phyloP scores from a whole-genome alignment of 2,888 invertebrate species.

The Pyralis farinalis region DNA sequence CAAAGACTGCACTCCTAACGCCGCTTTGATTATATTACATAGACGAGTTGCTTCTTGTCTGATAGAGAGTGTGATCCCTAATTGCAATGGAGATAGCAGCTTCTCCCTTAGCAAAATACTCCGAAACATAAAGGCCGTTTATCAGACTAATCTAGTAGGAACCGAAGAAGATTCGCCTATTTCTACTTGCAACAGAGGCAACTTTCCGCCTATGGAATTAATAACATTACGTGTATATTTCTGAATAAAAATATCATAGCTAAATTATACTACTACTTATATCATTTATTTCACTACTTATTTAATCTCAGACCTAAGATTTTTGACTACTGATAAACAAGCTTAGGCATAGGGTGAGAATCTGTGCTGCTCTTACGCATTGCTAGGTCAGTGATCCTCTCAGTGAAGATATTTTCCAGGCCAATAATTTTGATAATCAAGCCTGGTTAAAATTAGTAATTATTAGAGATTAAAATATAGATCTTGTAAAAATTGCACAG shows the following conservation, averaged over 20 bases:
- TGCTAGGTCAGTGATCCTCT: too few relatives aligned
- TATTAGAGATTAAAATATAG: too few relatives aligned
- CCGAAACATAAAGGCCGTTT: conserved; percentile 41
- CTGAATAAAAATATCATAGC: conserved; percentile 24
- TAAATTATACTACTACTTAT: too few relatives aligned
- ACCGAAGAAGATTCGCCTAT: conserved; percentile 46
- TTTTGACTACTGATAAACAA: too few relatives aligned
- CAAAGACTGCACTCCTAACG: conserved; percentile 28
- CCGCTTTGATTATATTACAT: conserved; percentile 53
- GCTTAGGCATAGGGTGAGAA: too few relatives aligned
- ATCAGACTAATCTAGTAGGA: conserved; percentile 60
- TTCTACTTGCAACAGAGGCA: conserved; percentile 34
- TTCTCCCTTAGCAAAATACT: conserved; percentile 50
- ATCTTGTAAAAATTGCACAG: too few relatives aligned
- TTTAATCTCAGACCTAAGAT: too few relatives aligned
- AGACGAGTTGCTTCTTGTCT: conserved; percentile 52
- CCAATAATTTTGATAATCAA: too few relatives aligned
- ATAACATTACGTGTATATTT: conserved; percentile 49
- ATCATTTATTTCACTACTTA: too few relatives aligned
- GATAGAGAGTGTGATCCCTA: conserved; percentile 28
- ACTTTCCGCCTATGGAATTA: conserved; percentile 60
- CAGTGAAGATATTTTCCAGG: too few relatives aligned
- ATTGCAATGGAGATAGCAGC: conserved; percentile 43
- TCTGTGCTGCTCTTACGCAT: too few relatives aligned
- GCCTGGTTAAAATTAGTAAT: too few relatives aligned